phyloP scores from a whole-genome alignment of 1,140 invertebrate species.

The Diorhabda elongata region DNA sequence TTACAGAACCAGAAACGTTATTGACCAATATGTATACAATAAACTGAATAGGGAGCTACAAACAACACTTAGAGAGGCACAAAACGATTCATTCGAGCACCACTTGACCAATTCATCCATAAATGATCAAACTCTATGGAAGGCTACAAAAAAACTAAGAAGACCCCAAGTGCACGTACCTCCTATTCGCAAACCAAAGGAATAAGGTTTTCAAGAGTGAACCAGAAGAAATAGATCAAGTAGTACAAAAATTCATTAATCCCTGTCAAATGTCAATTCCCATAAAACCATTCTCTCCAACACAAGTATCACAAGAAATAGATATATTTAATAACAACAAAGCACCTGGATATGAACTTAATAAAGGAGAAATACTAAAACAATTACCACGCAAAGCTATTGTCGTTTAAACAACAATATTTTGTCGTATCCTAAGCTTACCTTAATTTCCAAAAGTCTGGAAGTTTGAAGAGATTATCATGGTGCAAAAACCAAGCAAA shows the following conservation, averaged over 20 bases:
- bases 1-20: not conserved
- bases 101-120: not conserved
- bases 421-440: not conserved
- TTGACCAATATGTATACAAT: not conserved
- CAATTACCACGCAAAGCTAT: not conserved
- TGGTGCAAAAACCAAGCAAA: not conserved
- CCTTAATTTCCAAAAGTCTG: not conserved
- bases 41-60: not conserved
- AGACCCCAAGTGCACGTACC: not conserved
- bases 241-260: not conserved
- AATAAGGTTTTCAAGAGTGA: not conserved
- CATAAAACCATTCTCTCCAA: not conserved
- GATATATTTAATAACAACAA: not conserved
- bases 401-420: not conserved
- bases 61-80: constrained; percentile 5
- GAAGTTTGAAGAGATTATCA: not conserved
- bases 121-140: constrained; percentile 8
- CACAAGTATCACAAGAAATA: not conserved
- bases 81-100: not conserved
- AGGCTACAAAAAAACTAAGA: not conserved
- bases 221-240: not conserved
- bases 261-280: not conserved
- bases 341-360: constrained; percentile 1
- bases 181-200: not conserved
- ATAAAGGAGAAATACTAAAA: not conserved